Conservation (phyloP, 1,140 invertebrate species). For the Formica exsecta region DNA sequence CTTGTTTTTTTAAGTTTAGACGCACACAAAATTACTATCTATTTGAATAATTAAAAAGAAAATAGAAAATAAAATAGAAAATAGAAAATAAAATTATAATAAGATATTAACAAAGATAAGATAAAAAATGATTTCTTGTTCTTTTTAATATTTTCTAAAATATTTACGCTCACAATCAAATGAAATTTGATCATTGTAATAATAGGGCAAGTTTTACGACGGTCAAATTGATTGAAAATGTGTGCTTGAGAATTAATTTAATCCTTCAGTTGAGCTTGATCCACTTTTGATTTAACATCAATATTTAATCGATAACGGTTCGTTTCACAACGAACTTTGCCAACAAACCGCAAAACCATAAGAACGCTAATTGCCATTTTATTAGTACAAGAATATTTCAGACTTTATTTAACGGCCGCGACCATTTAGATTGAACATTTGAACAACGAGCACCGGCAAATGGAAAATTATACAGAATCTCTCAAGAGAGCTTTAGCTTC, state of each 20-base stretch:
- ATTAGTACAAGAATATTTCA: slow-evolving; percentile 8
- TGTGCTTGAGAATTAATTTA: slow-evolving; percentile 25
- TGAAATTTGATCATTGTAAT: slow-evolving; percentile 3
- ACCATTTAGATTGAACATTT: no score
- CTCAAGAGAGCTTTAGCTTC: not conserved
- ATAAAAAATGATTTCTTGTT: not conserved
- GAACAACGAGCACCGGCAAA: not conserved
- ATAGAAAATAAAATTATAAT: not conserved
- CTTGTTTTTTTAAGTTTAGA: not conserved
- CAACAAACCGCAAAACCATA: slow-evolving; percentile 19
- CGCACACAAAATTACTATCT: no score
- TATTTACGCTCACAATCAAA: not conserved
- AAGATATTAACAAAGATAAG: not conserved
- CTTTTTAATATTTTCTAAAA: not conserved
- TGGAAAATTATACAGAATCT: not conserved
- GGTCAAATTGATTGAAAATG: slow-evolving; percentile 32
- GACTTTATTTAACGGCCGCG: not conserved
- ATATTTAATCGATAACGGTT: slow-evolving; percentile 51
- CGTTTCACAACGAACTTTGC: slow-evolving; percentile 16
- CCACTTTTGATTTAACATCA: slow-evolving; percentile 45
- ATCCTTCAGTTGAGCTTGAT: slow-evolving; percentile 33
- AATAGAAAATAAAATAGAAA: not conserved
- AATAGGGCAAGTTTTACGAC: not conserved
- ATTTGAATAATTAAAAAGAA: not conserved
- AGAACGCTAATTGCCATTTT: slow-evolving; percentile 32